A percentile compares a stretch with the other conserved stretches of the same genome.
These are phyloP conservation scores for Leptoteleia sp. DNA, from an alignment of 1,140 invertebrate species.

Conservation along the genomic window DNA sequence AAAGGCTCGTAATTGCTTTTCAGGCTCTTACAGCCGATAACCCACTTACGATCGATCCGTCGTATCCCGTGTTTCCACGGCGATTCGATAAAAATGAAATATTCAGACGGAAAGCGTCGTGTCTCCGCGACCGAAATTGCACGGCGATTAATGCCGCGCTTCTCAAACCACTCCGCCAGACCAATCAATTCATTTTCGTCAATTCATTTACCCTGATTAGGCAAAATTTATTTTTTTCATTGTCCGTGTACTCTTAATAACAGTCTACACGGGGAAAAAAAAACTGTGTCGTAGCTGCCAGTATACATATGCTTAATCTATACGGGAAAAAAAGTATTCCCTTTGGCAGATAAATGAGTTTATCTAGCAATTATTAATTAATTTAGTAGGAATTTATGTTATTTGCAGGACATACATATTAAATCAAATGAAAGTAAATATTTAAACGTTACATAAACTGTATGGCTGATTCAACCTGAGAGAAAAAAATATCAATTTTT, in stretches of 20 bases:
- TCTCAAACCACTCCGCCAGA: background rate
- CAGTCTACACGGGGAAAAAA: too few relatives aligned
- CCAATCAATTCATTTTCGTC: slow-evolving; percentile 6
- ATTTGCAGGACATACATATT: too few relatives aligned
- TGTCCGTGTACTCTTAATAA: slow-evolving; percentile 13
- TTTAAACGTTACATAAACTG: too few relatives aligned
- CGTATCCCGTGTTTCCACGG: slow-evolving; percentile 48
- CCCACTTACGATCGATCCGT: slow-evolving; percentile 59
- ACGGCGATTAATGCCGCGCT: slow-evolving; percentile 17
- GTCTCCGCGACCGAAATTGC: slow-evolving; percentile 13
- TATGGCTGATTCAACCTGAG: too few relatives aligned
- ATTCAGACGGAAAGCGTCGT: slow-evolving; percentile 38
- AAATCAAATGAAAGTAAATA: too few relatives aligned
- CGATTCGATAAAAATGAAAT: slow-evolving; percentile 61
- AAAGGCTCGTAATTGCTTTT: slow-evolving; percentile 55
- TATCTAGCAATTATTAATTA: too few relatives aligned
- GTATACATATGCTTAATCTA: too few relatives aligned
- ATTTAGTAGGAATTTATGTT: too few relatives aligned
- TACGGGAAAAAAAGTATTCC: too few relatives aligned
- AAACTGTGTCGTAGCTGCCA: too few relatives aligned
- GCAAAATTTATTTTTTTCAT: slow-evolving; percentile 19
- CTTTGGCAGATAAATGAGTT: too few relatives aligned
- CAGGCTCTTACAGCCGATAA: slow-evolving; percentile 54
- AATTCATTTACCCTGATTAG: slow-evolving; percentile 23
- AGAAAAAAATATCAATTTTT: too few relatives aligned